A percentile compares a stretch with the other conserved stretches of the same genome.
Conservation (phyloP, 2,797 vertebrate species). For the Eleutherodactylus coqui region DNA sequence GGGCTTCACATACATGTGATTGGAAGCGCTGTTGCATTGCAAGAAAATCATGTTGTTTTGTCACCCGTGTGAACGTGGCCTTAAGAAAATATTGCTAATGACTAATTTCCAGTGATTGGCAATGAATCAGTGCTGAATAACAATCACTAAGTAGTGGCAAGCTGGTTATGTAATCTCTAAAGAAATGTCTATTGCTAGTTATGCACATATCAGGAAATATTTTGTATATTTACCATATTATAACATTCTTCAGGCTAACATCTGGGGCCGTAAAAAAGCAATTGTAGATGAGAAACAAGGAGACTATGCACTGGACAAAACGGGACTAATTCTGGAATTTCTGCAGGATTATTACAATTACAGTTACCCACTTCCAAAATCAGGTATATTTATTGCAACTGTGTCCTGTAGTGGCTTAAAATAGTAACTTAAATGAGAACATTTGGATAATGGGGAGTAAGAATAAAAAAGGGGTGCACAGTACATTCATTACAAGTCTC, state of each 20-base stretch:
- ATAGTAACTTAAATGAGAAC: not conserved
- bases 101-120: too few relatives aligned
- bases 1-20: too few relatives aligned
- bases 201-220: not conserved
- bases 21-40: too few relatives aligned
- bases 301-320: conserved; percentile 77
- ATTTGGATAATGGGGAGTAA: too few relatives aligned
- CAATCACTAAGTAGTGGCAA: too few relatives aligned
- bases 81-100: too few relatives aligned
- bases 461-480: too few relatives aligned
- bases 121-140: too few relatives aligned
- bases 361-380: conserved; percentile 84
- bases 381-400: conserved; percentile 74
- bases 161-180: not conserved
- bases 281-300: conserved; percentile 73
- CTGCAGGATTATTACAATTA: conserved; percentile 79
- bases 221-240: not conserved
- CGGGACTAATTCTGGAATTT: conserved; percentile 81
- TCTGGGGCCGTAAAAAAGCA: conserved; percentile 87
- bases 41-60: too few relatives aligned
- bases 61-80: too few relatives aligned
- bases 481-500: too few relatives aligned
- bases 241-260: conserved; percentile 77
- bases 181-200: not conserved
- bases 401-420: not conserved